Evolutionary conservation across 2,113 vertebrate genomes (phyloP), one percentile per base, ranked within the genome.

Genomic region (Mustela nigripes): DNA sequence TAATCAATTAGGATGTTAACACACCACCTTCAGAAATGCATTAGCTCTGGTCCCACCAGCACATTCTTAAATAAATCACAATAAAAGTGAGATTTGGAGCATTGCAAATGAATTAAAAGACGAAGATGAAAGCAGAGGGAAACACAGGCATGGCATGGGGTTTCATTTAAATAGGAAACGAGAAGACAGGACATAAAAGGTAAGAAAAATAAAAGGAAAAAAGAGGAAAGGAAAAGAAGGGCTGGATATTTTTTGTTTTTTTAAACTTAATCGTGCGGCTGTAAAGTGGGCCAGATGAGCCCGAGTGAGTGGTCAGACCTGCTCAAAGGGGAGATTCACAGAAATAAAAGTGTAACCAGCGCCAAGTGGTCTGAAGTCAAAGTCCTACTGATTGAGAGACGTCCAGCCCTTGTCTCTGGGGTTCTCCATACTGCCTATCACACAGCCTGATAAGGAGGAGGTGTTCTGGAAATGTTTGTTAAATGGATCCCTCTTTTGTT

Each of bases 1-100:
- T 96, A 98, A 98, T 98, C 97, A 98, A 96, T 98, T 98, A 97
- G 97, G 76, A 98, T 92, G 95, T 95, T 97, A 95, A 94, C 92
- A 98, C 62, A 31, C 33, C 84, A 97, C 84, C 84, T 95, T 98
- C 79, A 95, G 94, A 98, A 97, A 98, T 97, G 86, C 91, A 88
- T 97, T 97, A 98, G 95, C 95, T 62, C 65, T 96, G 95, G 79
- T 97, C 90, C 90, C 92, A 94, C 85, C 95, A 97, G 98, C 96
- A 98, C 80, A 92, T 98, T 81, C 86, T 98, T 87, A 97, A 98
- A 98, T 82, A 98, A 92, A 97, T 96, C 85, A 39, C 78, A 85
- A 85, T 45, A 48, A 60, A 48, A 65, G 95, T 92, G 94, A 88
- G 0, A 98, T 96, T 81, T 97, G 95, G 96, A 80, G 91, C 95